Base-by-base conservation (phyloP, 2,888 invertebrate genomes). In the Limnephilus marmoratus region DNA sequence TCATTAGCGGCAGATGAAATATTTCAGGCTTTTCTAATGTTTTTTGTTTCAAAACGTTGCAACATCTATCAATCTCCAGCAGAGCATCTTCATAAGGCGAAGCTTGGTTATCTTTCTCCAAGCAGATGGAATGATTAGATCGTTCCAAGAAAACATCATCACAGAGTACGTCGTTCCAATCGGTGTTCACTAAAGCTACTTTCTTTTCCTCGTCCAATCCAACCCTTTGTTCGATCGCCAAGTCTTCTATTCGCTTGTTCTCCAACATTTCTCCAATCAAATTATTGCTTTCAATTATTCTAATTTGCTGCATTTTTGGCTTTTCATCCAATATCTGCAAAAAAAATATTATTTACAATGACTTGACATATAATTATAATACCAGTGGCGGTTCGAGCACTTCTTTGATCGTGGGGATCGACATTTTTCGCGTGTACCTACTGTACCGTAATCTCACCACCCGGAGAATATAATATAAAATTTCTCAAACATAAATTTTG, bases 91-190 rank as follows among this genome's bases (percentile, higher is more conserved):
- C 82, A 53, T 53, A 91, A n/a, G 81, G 81, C 24, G 83, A 53
- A 15, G 34, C 12, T 90, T 91, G 87, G 31, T 49, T 81, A 13
- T 91, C 91, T 49, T 88, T 91, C 29, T 91, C 53, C 29, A 91
- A 7, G 31, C 83, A 91, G 13, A 91, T 81, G 13, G 91, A 91
- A 49, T 91, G 81, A 34, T 88, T 85, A 13, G 91, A 83, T 88
- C 89, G 18, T 41, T 91, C 91, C 53, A 87, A 34, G 68, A 91
- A 91, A 29, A 91, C 91, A 90, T 91, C 91, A 83, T 91, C 90
- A 90, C 91, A 91, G 18, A 91, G 83, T 24, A 91, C 81, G 7
- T 91, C 89, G 49, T 53, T 53, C 90, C 91, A 89, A 91, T 53
- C 90, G 80, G 34, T 68, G 34, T 91, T 91, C 18, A 88, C n/a